Conservation (phyloP, 2,797 vertebrate species). For the Siniperca undulata region DNA sequence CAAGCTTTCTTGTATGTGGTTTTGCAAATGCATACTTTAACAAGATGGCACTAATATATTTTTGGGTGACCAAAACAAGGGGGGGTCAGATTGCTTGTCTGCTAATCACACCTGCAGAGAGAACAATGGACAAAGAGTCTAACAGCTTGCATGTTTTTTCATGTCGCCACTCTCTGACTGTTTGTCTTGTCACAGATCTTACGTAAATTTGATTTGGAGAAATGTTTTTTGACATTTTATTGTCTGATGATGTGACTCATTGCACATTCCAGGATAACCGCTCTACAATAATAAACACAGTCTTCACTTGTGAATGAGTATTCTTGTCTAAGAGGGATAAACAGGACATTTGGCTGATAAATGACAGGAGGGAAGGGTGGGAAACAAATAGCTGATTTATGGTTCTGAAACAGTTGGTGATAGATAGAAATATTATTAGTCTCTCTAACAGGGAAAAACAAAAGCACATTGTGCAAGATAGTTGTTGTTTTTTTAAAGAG, state of each 20-base stretch:
- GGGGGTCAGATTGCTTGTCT: too few species aligned
- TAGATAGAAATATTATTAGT: conserved; percentile 9
- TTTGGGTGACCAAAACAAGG: not conserved
- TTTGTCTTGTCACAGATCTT: conserved; percentile 20
- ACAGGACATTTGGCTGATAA: conserved; percentile 16
- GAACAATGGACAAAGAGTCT: conserved; percentile 74
- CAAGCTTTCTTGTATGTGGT: conserved; percentile 30
- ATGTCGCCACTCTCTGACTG: conserved; percentile 9
- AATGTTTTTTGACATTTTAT: conserved; percentile 40
- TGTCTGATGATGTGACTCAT: conserved; percentile 46
- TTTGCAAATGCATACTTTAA: conserved; percentile 49
- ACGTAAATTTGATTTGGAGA: conserved; percentile 39
- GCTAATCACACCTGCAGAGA: conserved; percentile 49
- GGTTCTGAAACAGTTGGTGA: conserved; percentile 16
- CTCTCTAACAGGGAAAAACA: conserved; percentile 24
- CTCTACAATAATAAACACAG: conserved; percentile 44
- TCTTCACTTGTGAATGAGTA: conserved; percentile 32
- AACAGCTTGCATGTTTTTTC: conserved; percentile 47
- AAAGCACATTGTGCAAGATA: conserved; percentile 7
- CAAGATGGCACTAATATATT: conserved; percentile 33
- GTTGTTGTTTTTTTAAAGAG: not conserved
- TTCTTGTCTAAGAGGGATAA: conserved; percentile 13
- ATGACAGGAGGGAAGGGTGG: conserved; percentile 20
- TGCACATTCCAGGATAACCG: conserved; percentile 23
- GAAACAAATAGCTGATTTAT: conserved; percentile 38